phyloP scores from a whole-genome alignment of 2,113 vertebrate species.

The Hylia prasina region DNA sequence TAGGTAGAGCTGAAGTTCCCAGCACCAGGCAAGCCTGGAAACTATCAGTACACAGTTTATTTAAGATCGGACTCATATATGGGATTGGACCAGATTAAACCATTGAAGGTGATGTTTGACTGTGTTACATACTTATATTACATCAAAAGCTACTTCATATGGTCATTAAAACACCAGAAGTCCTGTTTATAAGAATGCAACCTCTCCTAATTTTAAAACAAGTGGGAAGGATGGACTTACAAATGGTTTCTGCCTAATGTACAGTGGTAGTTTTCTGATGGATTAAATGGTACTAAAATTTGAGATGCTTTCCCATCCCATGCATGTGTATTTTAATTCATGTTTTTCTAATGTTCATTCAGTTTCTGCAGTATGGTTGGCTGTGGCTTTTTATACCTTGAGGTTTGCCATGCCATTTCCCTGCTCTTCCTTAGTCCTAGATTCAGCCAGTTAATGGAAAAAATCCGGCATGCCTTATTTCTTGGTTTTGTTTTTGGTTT shows the following conservation, averaged over 20 bases:
- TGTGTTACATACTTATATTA: neutral
- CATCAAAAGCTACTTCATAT: neutral
- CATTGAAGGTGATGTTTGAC: slow-evolving; percentile 85
- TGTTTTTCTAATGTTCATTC: neutral
- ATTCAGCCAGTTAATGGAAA: neutral
- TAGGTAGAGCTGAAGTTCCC: slow-evolving; percentile 99
- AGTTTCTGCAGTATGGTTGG: neutral
- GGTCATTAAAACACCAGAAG: neutral
- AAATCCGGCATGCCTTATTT: neutral
- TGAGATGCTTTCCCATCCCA: neutral
- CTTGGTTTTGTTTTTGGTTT: neutral
- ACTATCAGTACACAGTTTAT: slow-evolving; percentile 97
- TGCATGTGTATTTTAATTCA: neutral
- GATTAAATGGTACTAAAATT: neutral
- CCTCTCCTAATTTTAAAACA: neutral
- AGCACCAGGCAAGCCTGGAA: slow-evolving; percentile 94
- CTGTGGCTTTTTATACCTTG: neutral
- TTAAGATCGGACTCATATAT: slow-evolving; percentile 95
- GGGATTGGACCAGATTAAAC: slow-evolving; percentile 96
- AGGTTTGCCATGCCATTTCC: neutral
- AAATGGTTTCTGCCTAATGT: neutral
- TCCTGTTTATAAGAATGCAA: neutral
- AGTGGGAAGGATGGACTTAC: neutral
- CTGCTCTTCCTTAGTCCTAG: neutral
- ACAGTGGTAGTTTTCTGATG: neutral